Evolutionary conservation across 2,888 invertebrate species (phyloP), one percentile per base, ranked within the genome.

Genomic region (Lepidochitona cinerea): DNA sequence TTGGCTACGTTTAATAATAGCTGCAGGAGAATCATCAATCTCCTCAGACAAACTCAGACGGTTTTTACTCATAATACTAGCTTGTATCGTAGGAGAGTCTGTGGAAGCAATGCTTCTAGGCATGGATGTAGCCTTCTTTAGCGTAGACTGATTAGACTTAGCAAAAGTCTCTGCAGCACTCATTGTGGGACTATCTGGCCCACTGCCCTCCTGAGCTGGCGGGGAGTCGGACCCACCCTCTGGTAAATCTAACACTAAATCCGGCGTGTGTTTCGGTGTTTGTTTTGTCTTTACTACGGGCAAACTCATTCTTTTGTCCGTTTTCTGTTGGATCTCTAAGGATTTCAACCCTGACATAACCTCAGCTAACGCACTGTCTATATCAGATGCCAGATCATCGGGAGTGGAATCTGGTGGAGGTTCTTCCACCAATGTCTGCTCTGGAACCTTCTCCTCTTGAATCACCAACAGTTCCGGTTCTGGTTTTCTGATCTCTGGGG

Each of bases 151-250:
- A 86, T 95, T 95, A 81, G 94, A 94, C 84, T 94, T 94, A 68
- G 95, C 95, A 87, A 95, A 95, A 37, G 94, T 92, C 86, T 95
- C 95, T 0, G 95, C 95, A 0, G 94, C 94, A 75, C 94, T 94
- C 54, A 86, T 78, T 18, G 84, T 83, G 37, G 88, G 85, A 78
- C 85, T 85, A 76, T 87, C 87, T 12, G 83, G 80, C 26, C 84
- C 85, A 71, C 85, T 84, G 35, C 83, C 80, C 37, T 87, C 87
- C 67, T 84, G 83, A 9, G 87, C 85, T 0, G 88, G 83, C 1
- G 85, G 82, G 1, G 85, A 82, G 66, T 83, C 81, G 4, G 84
- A 83, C 9, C 83, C 86, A 70, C 59, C 68, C 66, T 84, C 84
- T 0, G 90, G 90, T n/a, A 90, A 79, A 75, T 90, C 91, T 49